A percentile compares a stretch with the other conserved stretches of the same genome.
phyloP scores from a whole-genome alignment of 2,797 vertebrate species.

The Xyrichtys novacula region DNA sequence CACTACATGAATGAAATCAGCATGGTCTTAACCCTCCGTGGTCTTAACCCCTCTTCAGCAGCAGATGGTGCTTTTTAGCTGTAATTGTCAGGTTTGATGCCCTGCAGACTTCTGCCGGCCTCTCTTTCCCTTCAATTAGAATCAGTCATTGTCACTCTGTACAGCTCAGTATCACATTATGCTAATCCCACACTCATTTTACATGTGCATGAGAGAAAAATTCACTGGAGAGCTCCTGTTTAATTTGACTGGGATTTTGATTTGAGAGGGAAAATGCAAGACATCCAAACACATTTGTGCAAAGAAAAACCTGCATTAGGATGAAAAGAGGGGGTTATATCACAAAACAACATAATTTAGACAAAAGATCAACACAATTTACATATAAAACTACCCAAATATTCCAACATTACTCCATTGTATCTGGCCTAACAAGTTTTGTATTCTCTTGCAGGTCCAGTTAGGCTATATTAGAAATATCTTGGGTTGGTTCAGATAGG shows the following conservation, averaged over 20 bases:
- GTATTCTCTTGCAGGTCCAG: no score
- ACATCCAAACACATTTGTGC: background rate
- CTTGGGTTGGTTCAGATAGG: no score
- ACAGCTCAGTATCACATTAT: constrained; percentile 3
- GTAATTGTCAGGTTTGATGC: background rate
- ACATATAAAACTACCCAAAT: no score
- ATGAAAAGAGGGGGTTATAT: no score
- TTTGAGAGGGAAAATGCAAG: no score
- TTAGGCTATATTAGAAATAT: no score
- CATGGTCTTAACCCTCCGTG: no score
- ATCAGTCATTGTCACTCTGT: background rate
- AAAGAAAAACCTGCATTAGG: background rate
- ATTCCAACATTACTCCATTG: no score
- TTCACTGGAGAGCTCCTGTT: constrained; percentile 41
- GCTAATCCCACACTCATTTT: background rate
- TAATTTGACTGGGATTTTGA: constrained; percentile 7
- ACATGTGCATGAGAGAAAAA: background rate
- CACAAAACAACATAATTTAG: background rate
- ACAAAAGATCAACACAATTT: no score
- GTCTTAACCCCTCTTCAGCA: background rate
- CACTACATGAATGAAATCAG: no score
- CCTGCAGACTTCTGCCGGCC: background rate
- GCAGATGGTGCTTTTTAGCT: constrained; percentile 37
- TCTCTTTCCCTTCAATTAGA: background rate
- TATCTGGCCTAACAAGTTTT: no score